Base-by-base conservation (phyloP, 2,888 invertebrate genomes). In the Carpatolechia fugitivella region DNA sequence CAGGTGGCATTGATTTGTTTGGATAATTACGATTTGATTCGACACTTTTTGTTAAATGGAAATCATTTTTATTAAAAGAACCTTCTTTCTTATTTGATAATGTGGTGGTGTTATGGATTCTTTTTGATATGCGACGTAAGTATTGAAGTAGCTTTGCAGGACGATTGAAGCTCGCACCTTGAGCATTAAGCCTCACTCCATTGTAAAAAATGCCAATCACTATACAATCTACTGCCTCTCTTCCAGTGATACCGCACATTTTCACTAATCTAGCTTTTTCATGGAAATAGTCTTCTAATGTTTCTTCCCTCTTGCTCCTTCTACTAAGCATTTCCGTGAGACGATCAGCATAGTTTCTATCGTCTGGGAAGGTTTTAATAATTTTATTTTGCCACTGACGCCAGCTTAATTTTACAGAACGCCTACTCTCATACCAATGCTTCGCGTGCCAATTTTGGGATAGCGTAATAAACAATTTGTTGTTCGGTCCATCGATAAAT, bases 401-500 rank as follows among this genome's bases (percentile, higher is more conserved):
- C 62, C 65, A 65, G 3, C 24, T 18, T 5, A 24, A 55, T 10
- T 59, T n/a, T 6, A 60, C 53, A 0, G 61, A 36, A 10, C 50
- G 52, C 7, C 49, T 33, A 0, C 63, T 63, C 14, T 62, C 52
- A n/a, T 65, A 65, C 65, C 64, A 66, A n/a, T 54, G 41, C 24
- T 60, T 56, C 0, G 65, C 64, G 1, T 55, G 35, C 0, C 66
- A 66, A 35, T 54, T 68, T 68, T 1, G 63, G 61, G n/a, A 67
- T 29, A 0, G 65, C 64, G 20, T 59, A 55, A 33, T 56, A 60
- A 30, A 61, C 56, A 1, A 49, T 59, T 46, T 64, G 60, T 44
- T 35, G 56, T 8, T 63, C 59, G 16, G 8, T 53, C 64, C 64
- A 65, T 1, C 47, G 31, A 44, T 65, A 64, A 10, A 64, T 61